Base-by-base conservation (phyloP, 2,888 invertebrate genomes). In the Drosophila incognita region DNA sequence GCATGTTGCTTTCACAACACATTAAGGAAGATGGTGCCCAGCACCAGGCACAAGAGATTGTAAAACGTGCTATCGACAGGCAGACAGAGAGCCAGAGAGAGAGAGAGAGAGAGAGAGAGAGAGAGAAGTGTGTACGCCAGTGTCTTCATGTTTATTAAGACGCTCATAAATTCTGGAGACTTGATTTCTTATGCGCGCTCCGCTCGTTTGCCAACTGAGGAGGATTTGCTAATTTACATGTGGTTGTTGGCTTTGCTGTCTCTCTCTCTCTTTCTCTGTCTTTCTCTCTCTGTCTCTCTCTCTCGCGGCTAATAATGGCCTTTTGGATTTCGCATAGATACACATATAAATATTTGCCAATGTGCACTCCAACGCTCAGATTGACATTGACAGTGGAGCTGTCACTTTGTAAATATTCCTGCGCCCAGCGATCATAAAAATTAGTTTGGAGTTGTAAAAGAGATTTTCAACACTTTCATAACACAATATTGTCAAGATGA, bases 261-360 rank as follows among this genome's bases (percentile, higher is more conserved):
- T 49, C 56, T 53, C 65, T 42, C 54, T 42, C 53, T 65, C 42
- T 56, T 21, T 21, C 38, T 63, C 24, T 46, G 27, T 48, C 27
- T 46, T 36, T 54, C 61, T 46, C 29, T 57, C 54, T 60, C 21
- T 35, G 18, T 63, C 24, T 21, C 21, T 27, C 46, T 38, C 54
- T 71, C 57, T 67, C 52, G 42, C 49, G 4, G 69, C 81, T 81
- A 79, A 83, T 85, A 85, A 81, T 85, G 83, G 73, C 74, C 73
- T 79, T 87, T 85, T 81, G 77, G 82, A 82, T 85, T 74, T 85
- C 77, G 83, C 82, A 67, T 74, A 67, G 82, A 84, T 69, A 78
- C 48, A 81, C 65, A 74, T 85, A 85, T 85, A 85, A 87, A 87
- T 85, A 86, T 88, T 88, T 82, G 86, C 56, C 74, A 78, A 70